Evolutionary conservation across 2,888 invertebrate genomes (phyloP).

Genomic region (Eristalis tenax): DNA sequence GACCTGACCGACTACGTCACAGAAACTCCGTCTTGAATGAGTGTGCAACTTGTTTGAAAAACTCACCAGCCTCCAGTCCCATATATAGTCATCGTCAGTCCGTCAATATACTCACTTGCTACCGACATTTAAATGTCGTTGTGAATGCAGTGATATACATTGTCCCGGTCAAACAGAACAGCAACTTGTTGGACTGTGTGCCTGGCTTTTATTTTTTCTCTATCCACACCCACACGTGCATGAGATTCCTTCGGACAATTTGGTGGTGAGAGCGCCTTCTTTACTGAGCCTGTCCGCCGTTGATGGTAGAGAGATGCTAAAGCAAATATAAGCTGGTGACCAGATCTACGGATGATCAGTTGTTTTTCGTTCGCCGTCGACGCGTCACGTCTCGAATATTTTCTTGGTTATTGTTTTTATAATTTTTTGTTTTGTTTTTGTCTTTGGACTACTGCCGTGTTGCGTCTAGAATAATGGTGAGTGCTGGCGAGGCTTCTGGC

Average conservation of each 20-base stretch:
- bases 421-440: background rate
- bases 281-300: background rate
- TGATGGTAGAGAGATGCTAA: background rate
- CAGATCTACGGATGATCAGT: slow-evolving; percentile 47
- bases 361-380: slow-evolving; percentile 24
- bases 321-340: slow-evolving; percentile 53
- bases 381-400: slow-evolving; percentile 32
- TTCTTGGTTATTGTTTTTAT: slow-evolving; percentile 2
- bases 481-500: slow-evolving; percentile 6
- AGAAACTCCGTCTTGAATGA: background rate
- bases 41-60: slow-evolving; percentile 2
- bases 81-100: slow-evolving; percentile 29
- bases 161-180: background rate
- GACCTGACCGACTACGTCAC: background rate
- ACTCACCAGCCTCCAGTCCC: slow-evolving; percentile 27
- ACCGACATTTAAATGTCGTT: background rate
- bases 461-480: slow-evolving; percentile 44
- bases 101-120: background rate
- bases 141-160: background rate
- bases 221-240: slow-evolving; percentile 35
- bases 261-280: slow-evolving; percentile 40
- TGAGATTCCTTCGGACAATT: slow-evolving; percentile 32
- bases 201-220: slow-evolving; percentile 17
- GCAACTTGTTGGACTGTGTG: background rate
- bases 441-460: slow-evolving; percentile 13